These are phyloP conservation scores for Tanypteryx hageni DNA, from an alignment of 2,888 invertebrate genomes.

Conservation along the genomic window DNA sequence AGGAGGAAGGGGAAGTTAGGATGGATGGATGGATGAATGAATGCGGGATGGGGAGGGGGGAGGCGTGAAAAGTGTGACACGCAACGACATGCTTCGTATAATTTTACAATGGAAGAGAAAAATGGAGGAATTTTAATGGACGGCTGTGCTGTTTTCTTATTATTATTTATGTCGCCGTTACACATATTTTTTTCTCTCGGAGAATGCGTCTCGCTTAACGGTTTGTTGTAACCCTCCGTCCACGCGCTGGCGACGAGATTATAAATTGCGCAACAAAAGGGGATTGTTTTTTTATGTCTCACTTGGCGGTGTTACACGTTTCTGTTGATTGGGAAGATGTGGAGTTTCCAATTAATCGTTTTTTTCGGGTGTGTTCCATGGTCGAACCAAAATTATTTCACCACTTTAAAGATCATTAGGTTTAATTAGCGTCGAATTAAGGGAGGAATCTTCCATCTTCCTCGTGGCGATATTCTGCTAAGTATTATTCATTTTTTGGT, in stretches of 20 bases:
- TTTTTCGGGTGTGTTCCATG: not conserved
- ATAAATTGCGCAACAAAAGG: not conserved
- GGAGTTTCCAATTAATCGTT: not conserved
- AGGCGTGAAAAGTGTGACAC: constrained; percentile 10
- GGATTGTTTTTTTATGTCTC: not conserved
- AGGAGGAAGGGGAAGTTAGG: too few relatives aligned
- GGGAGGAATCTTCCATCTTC: not conserved
- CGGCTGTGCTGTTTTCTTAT: not conserved
- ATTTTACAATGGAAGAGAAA: constrained; percentile 17
- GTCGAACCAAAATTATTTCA: not conserved
- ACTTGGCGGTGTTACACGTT: not conserved
- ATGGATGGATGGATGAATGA: too few relatives aligned
- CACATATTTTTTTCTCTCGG: not conserved
- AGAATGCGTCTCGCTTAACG: not conserved
- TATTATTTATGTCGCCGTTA: constrained; percentile 9
- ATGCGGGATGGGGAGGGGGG: not conserved
- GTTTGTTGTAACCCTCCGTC: constrained; percentile 21
- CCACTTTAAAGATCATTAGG: constrained; percentile 19
- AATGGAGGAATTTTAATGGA: constrained; percentile 11
- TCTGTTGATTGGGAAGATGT: not conserved
- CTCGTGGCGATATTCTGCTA: not conserved
- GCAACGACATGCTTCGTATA: not conserved
- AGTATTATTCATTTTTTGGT: not conserved
- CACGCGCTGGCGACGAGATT: constrained; percentile 2
- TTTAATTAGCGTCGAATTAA: not conserved